These are phyloP conservation scores for Synanthedon myopaeformis DNA, from an alignment of 2,888 invertebrate species.

Conservation along the genomic window DNA sequence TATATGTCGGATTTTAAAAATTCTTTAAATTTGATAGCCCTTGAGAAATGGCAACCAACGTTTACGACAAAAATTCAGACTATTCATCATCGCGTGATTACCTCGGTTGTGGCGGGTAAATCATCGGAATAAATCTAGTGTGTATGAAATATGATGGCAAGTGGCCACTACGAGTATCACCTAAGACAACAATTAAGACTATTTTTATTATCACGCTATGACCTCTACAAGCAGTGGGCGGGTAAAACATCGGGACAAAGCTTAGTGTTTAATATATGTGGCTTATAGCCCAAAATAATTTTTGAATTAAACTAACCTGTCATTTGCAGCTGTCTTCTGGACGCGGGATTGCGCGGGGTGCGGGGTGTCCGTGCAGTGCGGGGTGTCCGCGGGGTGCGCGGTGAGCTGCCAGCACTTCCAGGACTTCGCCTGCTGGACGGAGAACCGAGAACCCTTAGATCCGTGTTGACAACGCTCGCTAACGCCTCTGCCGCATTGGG, in stretches of 20 bases:
- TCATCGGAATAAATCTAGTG: too few species aligned
- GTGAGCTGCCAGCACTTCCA: constrained; percentile 39
- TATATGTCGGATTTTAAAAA: too few species aligned
- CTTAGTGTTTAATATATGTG: neutral
- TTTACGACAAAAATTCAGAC: too few species aligned
- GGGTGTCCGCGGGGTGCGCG: constrained; percentile 37
- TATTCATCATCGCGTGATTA: too few species aligned
- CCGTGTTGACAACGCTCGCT: constrained; percentile 54
- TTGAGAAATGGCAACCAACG: too few species aligned
- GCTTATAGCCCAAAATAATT: neutral
- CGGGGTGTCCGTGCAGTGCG: constrained; percentile 46
- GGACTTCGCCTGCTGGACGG: constrained; percentile 44
- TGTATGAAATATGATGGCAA: too few species aligned
- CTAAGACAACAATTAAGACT: too few species aligned
- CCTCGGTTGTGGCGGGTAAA: too few species aligned
- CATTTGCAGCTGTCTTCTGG: constrained; percentile 65
- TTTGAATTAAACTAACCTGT: constrained; percentile 42
- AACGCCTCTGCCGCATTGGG: constrained; percentile 50
- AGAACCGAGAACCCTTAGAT: constrained; percentile 47
- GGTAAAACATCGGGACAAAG: neutral
- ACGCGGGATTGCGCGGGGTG: constrained; percentile 58
- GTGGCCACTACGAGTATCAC: too few species aligned
- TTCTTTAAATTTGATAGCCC: too few species aligned
- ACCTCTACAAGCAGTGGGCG: neutral
- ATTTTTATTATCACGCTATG: too few species aligned